Percentiles rank a stretch among this genome's conserved stretches.
phyloP scores from a whole-genome alignment of 2,888 invertebrate species.

The Dugesia japonica region DNA sequence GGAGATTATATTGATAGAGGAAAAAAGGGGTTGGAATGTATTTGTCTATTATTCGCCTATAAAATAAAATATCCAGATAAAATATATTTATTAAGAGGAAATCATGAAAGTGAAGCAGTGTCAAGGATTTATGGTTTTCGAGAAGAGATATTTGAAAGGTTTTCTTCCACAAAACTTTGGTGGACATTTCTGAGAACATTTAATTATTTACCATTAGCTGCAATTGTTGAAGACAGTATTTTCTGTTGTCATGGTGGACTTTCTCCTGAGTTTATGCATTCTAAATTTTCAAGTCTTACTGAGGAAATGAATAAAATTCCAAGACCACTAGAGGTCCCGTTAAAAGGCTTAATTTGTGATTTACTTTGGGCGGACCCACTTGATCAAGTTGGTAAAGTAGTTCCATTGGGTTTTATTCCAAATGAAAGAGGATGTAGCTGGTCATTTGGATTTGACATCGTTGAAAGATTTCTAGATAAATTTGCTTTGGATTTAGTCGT shows the following conservation, averaged over 20 bases:
- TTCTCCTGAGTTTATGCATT: slow-evolving; percentile 26
- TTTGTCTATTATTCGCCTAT: slow-evolving; percentile 31
- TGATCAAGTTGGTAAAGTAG: neutral
- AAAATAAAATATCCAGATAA: slow-evolving; percentile 32
- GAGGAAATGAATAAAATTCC: slow-evolving; percentile 12
- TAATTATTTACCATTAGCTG: slow-evolving; percentile 27
- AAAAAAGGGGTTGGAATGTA: slow-evolving; percentile 22
- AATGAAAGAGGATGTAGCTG: slow-evolving; percentile 32
- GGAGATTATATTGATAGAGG: slow-evolving; percentile 32
- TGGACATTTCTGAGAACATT: slow-evolving; percentile 27
- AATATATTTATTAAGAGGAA: slow-evolving; percentile 33
- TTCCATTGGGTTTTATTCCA: slow-evolving; percentile 21
- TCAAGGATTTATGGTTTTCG: slow-evolving; percentile 32
- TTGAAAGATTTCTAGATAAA: slow-evolving; percentile 27
- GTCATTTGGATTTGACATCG: slow-evolving; percentile 28
- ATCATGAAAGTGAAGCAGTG: slow-evolving; percentile 29
- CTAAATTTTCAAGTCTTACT: neutral
- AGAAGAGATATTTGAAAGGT: slow-evolving; percentile 30
- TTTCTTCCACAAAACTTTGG: slow-evolving; percentile 22
- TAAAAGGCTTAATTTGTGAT: slow-evolving; percentile 30
- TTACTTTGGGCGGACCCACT: slow-evolving; percentile 32
- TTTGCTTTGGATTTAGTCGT: slow-evolving; percentile 32
- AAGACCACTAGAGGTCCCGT: slow-evolving; percentile 27
- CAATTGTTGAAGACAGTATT: slow-evolving; percentile 28
- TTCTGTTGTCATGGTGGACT: slow-evolving; percentile 34